phyloP scores from a whole-genome alignment of 1,140 invertebrate species.

The Diuraphis noxia region DNA sequence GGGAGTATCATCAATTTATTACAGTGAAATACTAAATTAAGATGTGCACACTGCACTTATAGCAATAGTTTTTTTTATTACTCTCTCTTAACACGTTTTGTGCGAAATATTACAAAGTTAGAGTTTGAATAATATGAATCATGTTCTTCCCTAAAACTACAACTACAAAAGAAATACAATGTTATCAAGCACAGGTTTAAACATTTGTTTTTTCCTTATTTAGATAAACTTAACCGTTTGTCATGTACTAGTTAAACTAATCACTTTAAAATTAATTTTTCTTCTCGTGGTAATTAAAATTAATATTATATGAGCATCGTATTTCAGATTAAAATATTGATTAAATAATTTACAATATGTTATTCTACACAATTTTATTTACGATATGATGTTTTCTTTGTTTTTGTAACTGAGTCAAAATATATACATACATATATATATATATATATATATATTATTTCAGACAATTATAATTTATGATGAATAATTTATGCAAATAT shows the following conservation, averaged over 20 bases:
- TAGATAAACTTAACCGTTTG: background rate
- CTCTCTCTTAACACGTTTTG: background rate
- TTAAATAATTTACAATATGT: background rate
- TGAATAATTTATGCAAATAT: background rate
- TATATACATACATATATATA: too few relatives aligned
- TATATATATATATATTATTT: background rate
- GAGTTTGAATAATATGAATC: background rate
- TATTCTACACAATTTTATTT: background rate
- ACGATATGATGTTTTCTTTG: background rate
- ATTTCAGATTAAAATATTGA: background rate
- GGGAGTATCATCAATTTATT: background rate
- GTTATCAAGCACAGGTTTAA: background rate
- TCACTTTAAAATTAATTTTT: background rate
- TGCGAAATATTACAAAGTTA: background rate
- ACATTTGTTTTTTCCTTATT: background rate
- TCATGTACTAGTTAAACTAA: background rate
- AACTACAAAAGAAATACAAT: background rate
- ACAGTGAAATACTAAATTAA: background rate
- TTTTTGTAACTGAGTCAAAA: background rate
- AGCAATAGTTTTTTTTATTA: too few relatives aligned
- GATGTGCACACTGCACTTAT: too few relatives aligned
- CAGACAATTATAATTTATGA: background rate
- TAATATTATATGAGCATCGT: background rate
- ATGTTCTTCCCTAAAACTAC: fast-evolving
- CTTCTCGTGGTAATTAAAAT: background rate